Evolutionary conservation across 2,888 invertebrate species (phyloP).

Genomic region (Thysanoteuthis rhombus): DNA sequence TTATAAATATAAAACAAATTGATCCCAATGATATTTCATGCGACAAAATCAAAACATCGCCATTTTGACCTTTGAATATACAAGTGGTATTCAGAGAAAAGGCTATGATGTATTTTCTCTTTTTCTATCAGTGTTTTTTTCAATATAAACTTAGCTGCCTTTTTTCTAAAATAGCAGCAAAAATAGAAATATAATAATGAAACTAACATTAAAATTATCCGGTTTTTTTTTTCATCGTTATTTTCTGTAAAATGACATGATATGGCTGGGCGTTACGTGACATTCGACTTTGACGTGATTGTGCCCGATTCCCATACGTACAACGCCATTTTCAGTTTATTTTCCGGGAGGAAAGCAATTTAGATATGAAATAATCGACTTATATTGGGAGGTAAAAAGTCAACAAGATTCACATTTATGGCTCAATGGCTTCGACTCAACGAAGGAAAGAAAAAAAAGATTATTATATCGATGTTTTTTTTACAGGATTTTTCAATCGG

Average conservation of each 20-base stretch:
- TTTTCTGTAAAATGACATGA: neutral
- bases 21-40: neutral
- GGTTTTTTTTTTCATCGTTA: neutral
- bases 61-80: neutral
- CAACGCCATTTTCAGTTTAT: neutral
- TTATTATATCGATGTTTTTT: neutral
- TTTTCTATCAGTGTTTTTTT: neutral
- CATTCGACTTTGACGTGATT: neutral
- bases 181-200: neutral
- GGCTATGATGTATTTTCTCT: neutral
- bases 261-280: neutral
- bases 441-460: neutral
- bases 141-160: neutral
- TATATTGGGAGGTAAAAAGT: neutral
- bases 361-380: neutral
- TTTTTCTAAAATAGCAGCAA: neutral
- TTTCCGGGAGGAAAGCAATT: neutral
- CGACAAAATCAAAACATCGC: neutral
- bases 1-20: neutral
- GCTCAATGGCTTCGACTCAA: neutral
- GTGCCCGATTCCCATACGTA: neutral
- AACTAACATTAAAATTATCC: neutral
- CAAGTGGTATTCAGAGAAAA: neutral
- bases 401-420: neutral
- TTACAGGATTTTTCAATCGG: neutral